Conservation (phyloP, 2,888 invertebrate genomes). For the Cyclophora albipunctata region DNA sequence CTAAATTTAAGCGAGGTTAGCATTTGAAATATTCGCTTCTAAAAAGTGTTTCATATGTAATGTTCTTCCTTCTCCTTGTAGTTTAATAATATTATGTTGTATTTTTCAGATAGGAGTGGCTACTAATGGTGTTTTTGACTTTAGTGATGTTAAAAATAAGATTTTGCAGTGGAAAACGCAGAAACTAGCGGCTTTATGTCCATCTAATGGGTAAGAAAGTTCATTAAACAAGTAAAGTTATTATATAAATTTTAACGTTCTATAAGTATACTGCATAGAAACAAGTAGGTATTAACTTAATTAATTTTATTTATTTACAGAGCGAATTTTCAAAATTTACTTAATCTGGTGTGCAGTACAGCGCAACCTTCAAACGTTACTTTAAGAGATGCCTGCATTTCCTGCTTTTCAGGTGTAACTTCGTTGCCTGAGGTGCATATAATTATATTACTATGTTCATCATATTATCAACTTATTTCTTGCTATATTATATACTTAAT, state of each 20-base stretch:
- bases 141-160: slow-evolving; percentile 66
- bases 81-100: slow-evolving; percentile 1
- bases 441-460: too few relatives aligned
- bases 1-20: slow-evolving; percentile 64
- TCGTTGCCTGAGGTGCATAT: slow-evolving; percentile 56
- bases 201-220: slow-evolving; percentile 53
- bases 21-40: slow-evolving; percentile 4
- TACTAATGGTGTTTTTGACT: slow-evolving; percentile 60
- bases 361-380: slow-evolving; percentile 77
- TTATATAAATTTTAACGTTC: too few relatives aligned
- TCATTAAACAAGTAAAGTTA: background rate
- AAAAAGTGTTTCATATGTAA: background rate
- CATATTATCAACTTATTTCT: background rate
- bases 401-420: slow-evolving; percentile 77
- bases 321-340: slow-evolving; percentile 62
- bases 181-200: slow-evolving; percentile 58
- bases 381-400: slow-evolving; percentile 77
- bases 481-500: background rate
- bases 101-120: slow-evolving; percentile 47
- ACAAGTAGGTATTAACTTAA: too few relatives aligned
- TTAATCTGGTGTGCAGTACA: slow-evolving; percentile 78
- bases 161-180: slow-evolving; percentile 67
- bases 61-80: slow-evolving; percentile 30
- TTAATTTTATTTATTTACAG: slow-evolving; percentile 29
- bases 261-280: too few relatives aligned